Evolutionary conservation across 2,797 vertebrate genomes (phyloP).

Genomic region (Poecilia picta): DNA sequence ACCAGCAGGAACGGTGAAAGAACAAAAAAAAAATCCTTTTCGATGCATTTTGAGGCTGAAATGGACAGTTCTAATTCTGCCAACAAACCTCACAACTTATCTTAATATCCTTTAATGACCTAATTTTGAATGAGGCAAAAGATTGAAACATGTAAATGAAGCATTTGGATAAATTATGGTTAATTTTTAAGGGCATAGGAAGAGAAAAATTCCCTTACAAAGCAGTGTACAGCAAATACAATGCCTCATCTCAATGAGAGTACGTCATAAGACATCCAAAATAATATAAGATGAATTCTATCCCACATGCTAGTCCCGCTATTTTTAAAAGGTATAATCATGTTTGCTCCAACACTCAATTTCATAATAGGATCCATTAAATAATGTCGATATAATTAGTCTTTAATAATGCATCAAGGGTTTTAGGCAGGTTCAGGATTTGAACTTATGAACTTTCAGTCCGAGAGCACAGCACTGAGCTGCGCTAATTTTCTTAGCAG

Average conservation of each 20-base stretch:
- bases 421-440: slow-evolving; percentile 3
- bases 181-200: not conserved
- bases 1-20: not conserved
- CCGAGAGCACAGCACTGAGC: not conserved
- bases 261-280: not conserved
- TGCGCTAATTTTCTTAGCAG: slow-evolving; percentile 13
- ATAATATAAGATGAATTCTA: not conserved
- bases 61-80: not conserved
- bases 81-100: not conserved
- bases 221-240: too few relatives aligned
- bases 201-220: not conserved
- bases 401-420: slow-evolving; percentile 28
- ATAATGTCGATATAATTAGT: slow-evolving; percentile 18
- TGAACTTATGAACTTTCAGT: slow-evolving; percentile 26
- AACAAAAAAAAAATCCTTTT: not conserved
- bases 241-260: not conserved
- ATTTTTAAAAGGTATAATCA: slow-evolving; percentile 17
- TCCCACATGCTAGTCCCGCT: slow-evolving; percentile 2
- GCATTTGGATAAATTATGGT: not conserved
- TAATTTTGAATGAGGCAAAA: not conserved
- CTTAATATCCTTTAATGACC: not conserved
- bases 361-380: slow-evolving; percentile 16
- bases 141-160: not conserved
- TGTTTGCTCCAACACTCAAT: slow-evolving; percentile 13
- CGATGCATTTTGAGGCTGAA: not conserved